Percentiles rank a stretch among this genome's conserved stretches.
Evolutionary conservation across 2,797 vertebrate species (phyloP).

Genomic region (Liparis tanakae): DNA sequence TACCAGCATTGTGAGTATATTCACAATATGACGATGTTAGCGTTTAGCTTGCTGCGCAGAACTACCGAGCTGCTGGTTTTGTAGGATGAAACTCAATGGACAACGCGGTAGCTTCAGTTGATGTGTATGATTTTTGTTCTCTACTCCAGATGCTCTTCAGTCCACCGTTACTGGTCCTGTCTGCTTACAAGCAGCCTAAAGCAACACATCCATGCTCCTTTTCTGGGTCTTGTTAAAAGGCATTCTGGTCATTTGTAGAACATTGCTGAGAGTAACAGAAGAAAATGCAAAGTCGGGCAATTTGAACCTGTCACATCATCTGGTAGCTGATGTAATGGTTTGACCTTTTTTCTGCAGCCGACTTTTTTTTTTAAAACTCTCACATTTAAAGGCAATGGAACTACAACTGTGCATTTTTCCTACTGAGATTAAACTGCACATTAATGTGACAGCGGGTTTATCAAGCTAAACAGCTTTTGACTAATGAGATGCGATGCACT

Average conservation of each 20-base stretch:
- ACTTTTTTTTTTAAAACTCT: slow-evolving; percentile 1
- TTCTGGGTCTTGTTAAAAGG: background rate
- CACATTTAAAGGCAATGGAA: background rate
- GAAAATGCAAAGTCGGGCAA: background rate
- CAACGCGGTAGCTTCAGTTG: background rate
- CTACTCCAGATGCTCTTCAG: background rate
- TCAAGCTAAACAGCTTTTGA: background rate
- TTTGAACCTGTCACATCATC: background rate
- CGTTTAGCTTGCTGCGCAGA: background rate
- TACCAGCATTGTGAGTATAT: background rate
- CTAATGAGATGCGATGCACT: too few species aligned
- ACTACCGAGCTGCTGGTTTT: background rate
- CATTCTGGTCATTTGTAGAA: background rate
- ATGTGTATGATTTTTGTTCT: background rate
- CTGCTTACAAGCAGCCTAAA: background rate
- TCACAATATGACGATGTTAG: background rate
- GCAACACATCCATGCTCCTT: background rate
- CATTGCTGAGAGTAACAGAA: too few species aligned
- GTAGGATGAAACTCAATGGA: background rate
- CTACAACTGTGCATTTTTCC: slow-evolving; percentile 1
- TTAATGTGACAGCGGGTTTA: background rate
- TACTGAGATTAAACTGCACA: background rate
- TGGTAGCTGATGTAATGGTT: background rate
- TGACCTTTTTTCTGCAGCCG: background rate
- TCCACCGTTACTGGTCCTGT: background rate